Evolutionary conservation across 2,888 invertebrate species (phyloP).

Genomic region (Oscheius myriophilus): DNA sequence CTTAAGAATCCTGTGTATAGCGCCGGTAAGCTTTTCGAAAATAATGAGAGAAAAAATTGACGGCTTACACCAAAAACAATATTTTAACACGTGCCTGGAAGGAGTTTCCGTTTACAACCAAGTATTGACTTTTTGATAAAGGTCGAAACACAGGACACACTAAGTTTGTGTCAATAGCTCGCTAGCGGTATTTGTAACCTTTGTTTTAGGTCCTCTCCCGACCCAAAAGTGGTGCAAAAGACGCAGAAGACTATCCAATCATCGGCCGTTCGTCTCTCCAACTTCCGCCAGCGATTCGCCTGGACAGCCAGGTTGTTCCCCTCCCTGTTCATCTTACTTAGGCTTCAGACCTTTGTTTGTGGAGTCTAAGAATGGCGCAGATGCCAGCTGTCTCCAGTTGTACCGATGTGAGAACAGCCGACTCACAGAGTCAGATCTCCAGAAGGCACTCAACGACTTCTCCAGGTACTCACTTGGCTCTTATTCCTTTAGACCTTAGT

Average conservation of each 20-base stretch:
- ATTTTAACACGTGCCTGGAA: too few relatives aligned
- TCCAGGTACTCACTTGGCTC: slow-evolving; percentile 36
- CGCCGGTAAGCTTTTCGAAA: too few relatives aligned
- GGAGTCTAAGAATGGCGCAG: slow-evolving; percentile 35
- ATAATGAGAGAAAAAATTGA: too few relatives aligned
- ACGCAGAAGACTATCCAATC: slow-evolving; percentile 56
- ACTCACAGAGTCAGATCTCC: slow-evolving; percentile 60
- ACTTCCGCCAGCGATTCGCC: slow-evolving; percentile 64
- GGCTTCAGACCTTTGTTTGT: slow-evolving; percentile 39
- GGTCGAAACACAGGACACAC: too few relatives aligned
- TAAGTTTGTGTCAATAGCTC: too few relatives aligned
- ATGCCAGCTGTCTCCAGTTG: slow-evolving; percentile 45
- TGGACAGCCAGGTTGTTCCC: slow-evolving; percentile 59
- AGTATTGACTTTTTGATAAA: too few relatives aligned
- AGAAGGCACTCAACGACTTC: slow-evolving; percentile 60
- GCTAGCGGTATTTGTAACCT: too few relatives aligned
- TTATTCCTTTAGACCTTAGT: background rate
- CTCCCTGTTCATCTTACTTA: background rate
- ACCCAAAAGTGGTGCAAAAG: slow-evolving; percentile 60
- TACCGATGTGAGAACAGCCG: slow-evolving; percentile 62
- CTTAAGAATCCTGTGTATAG: too few relatives aligned
- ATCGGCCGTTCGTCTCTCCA: slow-evolving; percentile 54
- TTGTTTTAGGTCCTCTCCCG: slow-evolving; percentile 42
- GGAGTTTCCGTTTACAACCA: too few relatives aligned
- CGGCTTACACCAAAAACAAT: too few relatives aligned